These are phyloP conservation scores for Agrilus cyanescens DNA, from an alignment of 2,888 invertebrate species.

Conservation along the genomic window DNA sequence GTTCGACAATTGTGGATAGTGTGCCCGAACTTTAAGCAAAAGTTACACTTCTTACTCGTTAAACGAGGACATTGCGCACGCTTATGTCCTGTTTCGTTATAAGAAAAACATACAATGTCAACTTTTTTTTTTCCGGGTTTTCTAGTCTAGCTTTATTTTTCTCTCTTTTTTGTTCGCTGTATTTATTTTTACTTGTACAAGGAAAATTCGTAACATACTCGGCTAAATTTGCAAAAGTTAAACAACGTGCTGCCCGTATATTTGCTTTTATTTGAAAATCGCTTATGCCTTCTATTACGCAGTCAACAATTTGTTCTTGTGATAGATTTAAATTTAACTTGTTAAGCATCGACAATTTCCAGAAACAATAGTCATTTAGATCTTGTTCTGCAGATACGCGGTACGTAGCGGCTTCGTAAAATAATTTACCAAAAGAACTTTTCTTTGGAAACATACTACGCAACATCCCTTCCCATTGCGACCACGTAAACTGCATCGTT, in stretches of 20 bases:
- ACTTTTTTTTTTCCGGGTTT: no score
- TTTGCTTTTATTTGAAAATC: slow-evolving; percentile 2
- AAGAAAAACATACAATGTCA: slow-evolving; percentile 2
- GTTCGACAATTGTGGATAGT: no score
- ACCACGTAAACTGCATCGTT: no score
- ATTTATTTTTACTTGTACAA: not conserved
- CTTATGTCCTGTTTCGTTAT: slow-evolving; percentile 1
- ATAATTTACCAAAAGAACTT: no score
- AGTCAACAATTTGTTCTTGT: slow-evolving; percentile 2
- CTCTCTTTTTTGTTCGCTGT: no score
- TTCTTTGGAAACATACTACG: no score
- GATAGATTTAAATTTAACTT: slow-evolving; percentile 2
- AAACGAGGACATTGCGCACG: not conserved
- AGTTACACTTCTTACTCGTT: no score
- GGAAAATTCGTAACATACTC: slow-evolving; percentile 4
- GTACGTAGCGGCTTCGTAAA: no score
- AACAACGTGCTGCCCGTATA: slow-evolving; percentile 2
- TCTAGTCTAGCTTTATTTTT: not conserved
- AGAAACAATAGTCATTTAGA: slow-evolving; percentile 2
- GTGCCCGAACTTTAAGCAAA: no score
- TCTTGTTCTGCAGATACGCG: not conserved
- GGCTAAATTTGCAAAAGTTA: slow-evolving; percentile 1
- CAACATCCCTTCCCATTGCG: no score
- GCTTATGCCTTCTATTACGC: not conserved
- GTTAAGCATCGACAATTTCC: not conserved